Percentiles rank a stretch among this genome's conserved stretches.
Evolutionary conservation across 1,140 invertebrate genomes (phyloP).

Genomic region (Bemisia tabaci): DNA sequence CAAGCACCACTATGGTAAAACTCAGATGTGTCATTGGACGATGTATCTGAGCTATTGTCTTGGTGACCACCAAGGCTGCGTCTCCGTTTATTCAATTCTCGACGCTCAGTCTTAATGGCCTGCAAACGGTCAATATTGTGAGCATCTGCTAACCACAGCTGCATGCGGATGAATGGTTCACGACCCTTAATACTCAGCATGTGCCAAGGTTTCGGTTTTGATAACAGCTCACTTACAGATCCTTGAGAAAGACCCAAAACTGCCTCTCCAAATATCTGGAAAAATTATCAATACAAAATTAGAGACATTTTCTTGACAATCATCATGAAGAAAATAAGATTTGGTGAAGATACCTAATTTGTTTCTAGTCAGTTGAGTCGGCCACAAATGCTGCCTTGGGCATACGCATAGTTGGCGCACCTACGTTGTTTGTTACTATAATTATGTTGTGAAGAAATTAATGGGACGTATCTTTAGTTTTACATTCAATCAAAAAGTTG

Average conservation of each 20-base stretch:
- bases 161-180: slow-evolving; percentile 97
- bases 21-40: slow-evolving; percentile 74
- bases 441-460: no score
- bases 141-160: slow-evolving; percentile 88
- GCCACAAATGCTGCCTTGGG: no score
- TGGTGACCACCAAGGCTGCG: slow-evolving; percentile 32
- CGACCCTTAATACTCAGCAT: slow-evolving; percentile 97
- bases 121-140: slow-evolving; percentile 82
- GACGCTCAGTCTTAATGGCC: slow-evolving; percentile 72
- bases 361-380: no score
- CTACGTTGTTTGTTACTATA: no score
- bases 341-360: no score
- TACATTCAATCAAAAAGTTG: no score
- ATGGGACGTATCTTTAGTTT: no score
- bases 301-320: neutral
- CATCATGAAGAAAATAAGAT: no score
- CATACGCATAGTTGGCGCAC: no score
- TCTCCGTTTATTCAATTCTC: slow-evolving; percentile 76
- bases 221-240: slow-evolving; percentile 90
- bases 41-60: slow-evolving; percentile 72
- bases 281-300: slow-evolving; percentile 14
- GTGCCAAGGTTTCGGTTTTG: slow-evolving; percentile 97
- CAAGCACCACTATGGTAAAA: slow-evolving; percentile 61
- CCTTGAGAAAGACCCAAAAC: slow-evolving; percentile 92
- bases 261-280: slow-evolving; percentile 85